Percentiles rank a stretch among this genome's conserved stretches.
Conservation (phyloP, 2,797 vertebrate genomes). For the Cottoperca gobio region DNA sequence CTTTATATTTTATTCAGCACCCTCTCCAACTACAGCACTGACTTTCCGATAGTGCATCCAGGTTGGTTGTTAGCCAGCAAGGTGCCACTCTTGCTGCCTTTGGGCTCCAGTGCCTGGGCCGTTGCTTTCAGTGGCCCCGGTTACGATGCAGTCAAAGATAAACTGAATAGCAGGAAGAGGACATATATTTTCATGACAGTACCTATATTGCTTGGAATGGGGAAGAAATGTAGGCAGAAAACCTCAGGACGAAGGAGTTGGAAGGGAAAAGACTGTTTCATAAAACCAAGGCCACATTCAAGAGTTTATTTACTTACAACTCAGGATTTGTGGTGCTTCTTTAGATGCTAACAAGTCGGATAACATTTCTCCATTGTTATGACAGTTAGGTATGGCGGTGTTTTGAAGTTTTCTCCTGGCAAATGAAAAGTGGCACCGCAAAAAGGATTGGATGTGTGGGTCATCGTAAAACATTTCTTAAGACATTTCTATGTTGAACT, state of each 20-base stretch:
- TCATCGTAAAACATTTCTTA: background rate
- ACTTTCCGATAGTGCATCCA: slow-evolving; percentile 57
- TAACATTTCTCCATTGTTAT: slow-evolving; percentile 1
- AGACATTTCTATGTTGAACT: slow-evolving; percentile 7
- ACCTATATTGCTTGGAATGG: slow-evolving; percentile 31
- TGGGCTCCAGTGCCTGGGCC: slow-evolving; percentile 40
- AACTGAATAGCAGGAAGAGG: slow-evolving; percentile 47
- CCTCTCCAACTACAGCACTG: slow-evolving; percentile 51
- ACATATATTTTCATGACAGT: slow-evolving; percentile 65
- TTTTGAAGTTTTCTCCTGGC: background rate
- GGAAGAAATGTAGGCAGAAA: slow-evolving; percentile 38
- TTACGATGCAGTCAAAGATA: slow-evolving; percentile 62
- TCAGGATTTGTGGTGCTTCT: background rate
- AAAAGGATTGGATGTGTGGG: background rate
- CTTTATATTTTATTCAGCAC: slow-evolving; percentile 74
- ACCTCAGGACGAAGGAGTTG: slow-evolving; percentile 10
- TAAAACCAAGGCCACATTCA: slow-evolving; percentile 2
- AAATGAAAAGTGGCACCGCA: background rate
- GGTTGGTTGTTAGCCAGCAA: slow-evolving; percentile 65
- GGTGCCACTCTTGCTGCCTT: slow-evolving; percentile 57
- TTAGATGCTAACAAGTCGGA: background rate
- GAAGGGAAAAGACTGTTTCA: slow-evolving; percentile 32
- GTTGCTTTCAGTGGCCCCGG: slow-evolving; percentile 54
- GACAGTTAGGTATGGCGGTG: background rate
- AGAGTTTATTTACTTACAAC: slow-evolving; percentile 9